Percentiles rank a stretch among this genome's conserved stretches.
Evolutionary conservation across 2,888 invertebrate species (phyloP).

Genomic region (Cerastoderma edule): DNA sequence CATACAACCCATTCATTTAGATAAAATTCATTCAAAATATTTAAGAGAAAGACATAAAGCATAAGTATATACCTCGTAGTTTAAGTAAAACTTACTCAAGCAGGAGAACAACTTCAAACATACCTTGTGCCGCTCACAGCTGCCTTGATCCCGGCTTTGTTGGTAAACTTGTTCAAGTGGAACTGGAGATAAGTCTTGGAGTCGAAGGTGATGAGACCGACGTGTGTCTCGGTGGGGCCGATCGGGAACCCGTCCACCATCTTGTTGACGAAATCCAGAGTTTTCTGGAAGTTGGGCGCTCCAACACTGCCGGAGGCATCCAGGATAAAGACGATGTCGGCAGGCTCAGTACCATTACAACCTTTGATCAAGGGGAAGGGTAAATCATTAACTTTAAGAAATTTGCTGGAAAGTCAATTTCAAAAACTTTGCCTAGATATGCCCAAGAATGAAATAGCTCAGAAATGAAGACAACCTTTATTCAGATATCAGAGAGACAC

Average conservation of each 20-base stretch:
- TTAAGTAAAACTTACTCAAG: background rate
- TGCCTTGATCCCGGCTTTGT: slow-evolving; percentile 66
- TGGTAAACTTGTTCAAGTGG: slow-evolving; percentile 74
- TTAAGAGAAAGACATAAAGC: no score
- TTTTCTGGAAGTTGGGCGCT: slow-evolving; percentile 68
- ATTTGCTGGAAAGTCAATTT: no score
- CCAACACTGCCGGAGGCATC: slow-evolving; percentile 79
- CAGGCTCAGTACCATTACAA: slow-evolving; percentile 63
- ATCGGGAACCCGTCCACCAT: slow-evolving; percentile 71
- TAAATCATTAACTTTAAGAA: no score
- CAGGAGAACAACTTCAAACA: background rate
- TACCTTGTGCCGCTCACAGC: slow-evolving; percentile 63
- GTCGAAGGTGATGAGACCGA: slow-evolving; percentile 72
- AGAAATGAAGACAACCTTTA: no score
- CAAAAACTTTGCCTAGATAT: no score
- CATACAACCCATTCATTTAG: no score
- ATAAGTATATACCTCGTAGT: no score
- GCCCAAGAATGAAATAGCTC: no score
- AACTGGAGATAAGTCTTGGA: slow-evolving; percentile 73
- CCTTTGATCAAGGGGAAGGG: slow-evolving; percentile 42
- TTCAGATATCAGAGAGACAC: no score
- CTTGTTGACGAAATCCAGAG: slow-evolving; percentile 73
- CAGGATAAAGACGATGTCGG: slow-evolving; percentile 78
- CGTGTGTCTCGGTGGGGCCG: slow-evolving; percentile 66
- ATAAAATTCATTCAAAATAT: no score